Base-by-base conservation (phyloP, 92 coral and sea anemone species). In the Hydrozoanthus gracilis region DNA sequence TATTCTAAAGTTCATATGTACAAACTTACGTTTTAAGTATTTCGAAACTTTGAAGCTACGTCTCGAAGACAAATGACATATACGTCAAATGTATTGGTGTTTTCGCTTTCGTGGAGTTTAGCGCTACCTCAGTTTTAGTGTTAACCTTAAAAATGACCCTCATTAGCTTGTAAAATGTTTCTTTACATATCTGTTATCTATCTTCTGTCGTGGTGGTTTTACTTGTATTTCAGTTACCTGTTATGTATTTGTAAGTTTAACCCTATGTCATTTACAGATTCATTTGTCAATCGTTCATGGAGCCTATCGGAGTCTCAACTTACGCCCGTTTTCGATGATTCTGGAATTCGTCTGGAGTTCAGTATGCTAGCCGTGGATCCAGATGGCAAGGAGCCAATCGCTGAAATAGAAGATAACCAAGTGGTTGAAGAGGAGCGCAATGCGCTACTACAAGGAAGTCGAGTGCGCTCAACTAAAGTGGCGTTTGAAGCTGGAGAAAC, bases 261-360 rank as follows among this genome's bases (percentile, higher is more conserved):
- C 15, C 46, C 20, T 12, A 9, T 80, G 2, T 27, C 39, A 27
- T 0, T 27, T 27, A 18, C 85, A 80, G 85, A 80, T 66, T 64
- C 62, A 62, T 65, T 7, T 27, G 20, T 47, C 35, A 13, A 18
- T 80, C 61, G 74, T 16, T 44, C 74, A 12, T 62, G 60, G 44
- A 77, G 77, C 71, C 54, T 47, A 6, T 80, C 88, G 44, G 92
- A 82, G 17, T 82, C 78, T 68, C 48, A 47, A 46, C 68, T 82
- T 46, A 89, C 93, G 7, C 93, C 92, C 47, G 71, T 76, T 15
- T 91, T 92, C 72, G 91, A 93, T 82, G 95, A 92, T 78, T 95
- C 95, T 45, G 98, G 94, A n/a, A 87, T 95, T 50, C 95, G 92
- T 62, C 92, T 94, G 4, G 98, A 94, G 73, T 92, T 90, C 51